A percentile compares a stretch with the other conserved stretches of the same genome.
Evolutionary conservation across 2,888 invertebrate species (phyloP).

Genomic region (Odontocolon sp.): DNA sequence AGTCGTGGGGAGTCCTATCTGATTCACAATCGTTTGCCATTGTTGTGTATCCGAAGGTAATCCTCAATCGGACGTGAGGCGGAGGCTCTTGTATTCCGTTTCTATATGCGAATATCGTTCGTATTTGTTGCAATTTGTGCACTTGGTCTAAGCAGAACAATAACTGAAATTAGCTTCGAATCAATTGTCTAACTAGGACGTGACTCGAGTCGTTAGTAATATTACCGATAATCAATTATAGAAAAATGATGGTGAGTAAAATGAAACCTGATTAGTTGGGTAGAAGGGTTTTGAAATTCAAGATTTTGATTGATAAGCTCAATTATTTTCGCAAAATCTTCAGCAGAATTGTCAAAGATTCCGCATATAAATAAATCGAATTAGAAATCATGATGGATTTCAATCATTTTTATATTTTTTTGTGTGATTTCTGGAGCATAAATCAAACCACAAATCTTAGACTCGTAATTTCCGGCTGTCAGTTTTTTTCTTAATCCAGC

Average conservation of each 20-base stretch:
- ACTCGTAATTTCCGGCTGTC: constrained; percentile 37
- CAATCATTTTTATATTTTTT: too few relatives aligned
- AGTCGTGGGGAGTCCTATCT: constrained; percentile 56
- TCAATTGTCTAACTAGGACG: background rate
- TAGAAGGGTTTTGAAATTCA: too few relatives aligned
- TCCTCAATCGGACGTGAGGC: constrained; percentile 54
- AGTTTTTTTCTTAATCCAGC: constrained; percentile 17
- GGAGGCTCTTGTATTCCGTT: constrained; percentile 22
- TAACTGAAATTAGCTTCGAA: constrained; percentile 9
- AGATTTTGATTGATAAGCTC: too few relatives aligned
- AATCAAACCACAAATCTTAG: background rate
- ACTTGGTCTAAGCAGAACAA: constrained; percentile 7
- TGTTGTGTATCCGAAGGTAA: constrained; percentile 56
- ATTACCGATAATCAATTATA: constrained; percentile 10
- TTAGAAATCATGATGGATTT: too few relatives aligned
- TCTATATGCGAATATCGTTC: background rate
- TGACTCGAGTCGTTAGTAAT: background rate
- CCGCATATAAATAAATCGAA: too few relatives aligned
- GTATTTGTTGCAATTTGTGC: background rate
- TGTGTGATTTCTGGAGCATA: too few relatives aligned
- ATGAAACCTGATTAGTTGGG: too few relatives aligned
- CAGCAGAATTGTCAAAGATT: too few relatives aligned
- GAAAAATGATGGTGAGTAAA: too few relatives aligned
- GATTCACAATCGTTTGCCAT: constrained; percentile 63
- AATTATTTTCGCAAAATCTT: too few relatives aligned